Conservation (phyloP, 1,140 invertebrate genomes). For the Batillaria attramentaria region DNA sequence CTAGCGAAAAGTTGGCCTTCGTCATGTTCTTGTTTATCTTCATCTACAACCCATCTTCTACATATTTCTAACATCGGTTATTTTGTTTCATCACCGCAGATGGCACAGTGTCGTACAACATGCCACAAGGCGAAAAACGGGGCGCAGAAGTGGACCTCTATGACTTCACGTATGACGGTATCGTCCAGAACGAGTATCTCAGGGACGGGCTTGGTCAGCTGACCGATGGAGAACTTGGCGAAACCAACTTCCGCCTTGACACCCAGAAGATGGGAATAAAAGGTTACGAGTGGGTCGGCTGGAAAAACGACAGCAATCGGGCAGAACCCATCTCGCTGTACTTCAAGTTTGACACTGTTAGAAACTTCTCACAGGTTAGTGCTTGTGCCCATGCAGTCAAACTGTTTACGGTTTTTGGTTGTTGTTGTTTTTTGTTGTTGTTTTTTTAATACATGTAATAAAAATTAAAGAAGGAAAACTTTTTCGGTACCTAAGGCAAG, state of each 20-base stretch:
- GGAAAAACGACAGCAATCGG: slow-evolving; percentile 85
- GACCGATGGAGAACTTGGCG: slow-evolving; percentile 82
- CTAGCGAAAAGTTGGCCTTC: too few relatives aligned
- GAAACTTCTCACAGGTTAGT: slow-evolving; percentile 81
- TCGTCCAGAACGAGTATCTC: slow-evolving; percentile 70
- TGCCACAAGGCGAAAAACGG: slow-evolving; percentile 85
- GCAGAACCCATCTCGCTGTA: slow-evolving; percentile 68
- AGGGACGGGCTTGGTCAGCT: slow-evolving; percentile 87
- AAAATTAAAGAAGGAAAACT: too few relatives aligned
- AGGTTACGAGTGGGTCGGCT: slow-evolving; percentile 92
- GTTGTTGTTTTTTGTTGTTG: too few relatives aligned
- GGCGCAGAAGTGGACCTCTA: slow-evolving; percentile 86
- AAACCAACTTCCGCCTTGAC: slow-evolving; percentile 85
- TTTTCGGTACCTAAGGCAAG: too few relatives aligned
- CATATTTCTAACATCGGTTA: too few relatives aligned
- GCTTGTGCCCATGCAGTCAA: not conserved
- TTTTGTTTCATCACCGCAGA: too few relatives aligned
- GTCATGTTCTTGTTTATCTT: too few relatives aligned
- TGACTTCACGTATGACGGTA: slow-evolving; percentile 93
- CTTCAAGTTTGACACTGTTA: slow-evolving; percentile 89
- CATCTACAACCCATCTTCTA: too few relatives aligned
- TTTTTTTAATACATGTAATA: too few relatives aligned
- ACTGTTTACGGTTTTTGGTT: too few relatives aligned
- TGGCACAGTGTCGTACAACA: slow-evolving; percentile 85
- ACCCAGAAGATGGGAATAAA: slow-evolving; percentile 78